Percentiles rank a stretch among this genome's conserved stretches.
Conservation (phyloP, 2,888 invertebrate genomes). For the Himalopsyche anomala region DNA sequence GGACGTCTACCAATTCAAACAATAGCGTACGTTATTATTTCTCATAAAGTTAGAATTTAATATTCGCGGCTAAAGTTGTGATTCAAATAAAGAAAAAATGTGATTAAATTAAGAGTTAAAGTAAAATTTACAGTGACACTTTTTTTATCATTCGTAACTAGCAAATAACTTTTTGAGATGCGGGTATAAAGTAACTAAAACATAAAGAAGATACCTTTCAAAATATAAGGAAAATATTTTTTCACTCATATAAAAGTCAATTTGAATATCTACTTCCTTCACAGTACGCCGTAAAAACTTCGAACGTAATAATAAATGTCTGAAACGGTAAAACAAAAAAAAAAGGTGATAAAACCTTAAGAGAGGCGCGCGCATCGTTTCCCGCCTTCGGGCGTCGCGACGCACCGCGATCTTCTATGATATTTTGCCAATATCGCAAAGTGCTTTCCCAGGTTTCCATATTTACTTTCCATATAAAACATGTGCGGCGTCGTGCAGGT, state of each 20-base stretch:
- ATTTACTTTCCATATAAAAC: conserved; percentile 65
- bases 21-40: no score
- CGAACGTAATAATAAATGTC: conserved; percentile 45
- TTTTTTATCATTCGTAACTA: no score
- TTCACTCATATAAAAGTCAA: conserved; percentile 42
- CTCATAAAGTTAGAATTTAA: no score
- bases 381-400: conserved; percentile 41
- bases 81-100: no score
- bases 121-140: no score
- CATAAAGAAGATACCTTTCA: no score
- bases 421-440: conserved; percentile 66
- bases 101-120: no score
- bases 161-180: no score
- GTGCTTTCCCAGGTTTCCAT: conserved; percentile 65
- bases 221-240: conserved; percentile 6
- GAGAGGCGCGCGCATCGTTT: conserved; percentile 16
- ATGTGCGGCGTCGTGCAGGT: conserved; percentile 48
- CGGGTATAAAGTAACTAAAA: no score
- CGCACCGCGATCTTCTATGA: conserved; percentile 57
- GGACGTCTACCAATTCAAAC: no score
- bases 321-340: conserved; percentile 45
- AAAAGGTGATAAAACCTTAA: conserved; percentile 27
- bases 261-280: conserved; percentile 36
- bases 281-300: conserved; percentile 39
- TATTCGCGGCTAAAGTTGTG: no score